These are phyloP conservation scores for Gonioctena quinquepunctata DNA, from an alignment of 1,140 invertebrate genomes.

Conservation along the genomic window DNA sequence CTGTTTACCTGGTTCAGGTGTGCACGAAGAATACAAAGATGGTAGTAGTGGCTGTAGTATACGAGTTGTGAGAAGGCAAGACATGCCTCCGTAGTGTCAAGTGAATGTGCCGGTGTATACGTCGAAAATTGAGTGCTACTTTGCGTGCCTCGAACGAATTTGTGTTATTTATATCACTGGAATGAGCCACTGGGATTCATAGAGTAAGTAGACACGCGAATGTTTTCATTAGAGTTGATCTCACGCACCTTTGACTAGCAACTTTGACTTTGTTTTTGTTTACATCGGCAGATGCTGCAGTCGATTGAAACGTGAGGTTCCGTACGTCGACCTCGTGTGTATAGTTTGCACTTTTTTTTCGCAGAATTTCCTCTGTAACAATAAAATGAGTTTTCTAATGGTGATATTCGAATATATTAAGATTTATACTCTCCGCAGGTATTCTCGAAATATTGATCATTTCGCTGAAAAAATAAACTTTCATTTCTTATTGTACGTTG, in stretches of 20 bases:
- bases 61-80: background rate
- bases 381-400: too few species aligned
- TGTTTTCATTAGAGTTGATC: background rate
- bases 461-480: too few species aligned
- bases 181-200: background rate
- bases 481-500: too few species aligned
- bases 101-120: background rate
- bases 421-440: too few species aligned
- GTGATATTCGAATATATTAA: too few species aligned
- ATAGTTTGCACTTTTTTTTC: too few species aligned
- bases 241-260: background rate
- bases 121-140: background rate
- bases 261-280: background rate
- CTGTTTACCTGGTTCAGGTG: conserved; percentile 19
- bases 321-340: background rate
- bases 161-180: background rate
- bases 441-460: too few species aligned
- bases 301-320: background rate
- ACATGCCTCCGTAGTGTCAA: background rate
- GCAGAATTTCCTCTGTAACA: too few species aligned
- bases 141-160: background rate
- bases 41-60: background rate
- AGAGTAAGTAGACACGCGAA: background rate
- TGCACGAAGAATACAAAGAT: conserved; percentile 9
- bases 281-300: background rate